A percentile compares a stretch with the other conserved stretches of the same genome.
Conservation (phyloP, 1,140 invertebrate genomes). For the Episyrphus balteatus region DNA sequence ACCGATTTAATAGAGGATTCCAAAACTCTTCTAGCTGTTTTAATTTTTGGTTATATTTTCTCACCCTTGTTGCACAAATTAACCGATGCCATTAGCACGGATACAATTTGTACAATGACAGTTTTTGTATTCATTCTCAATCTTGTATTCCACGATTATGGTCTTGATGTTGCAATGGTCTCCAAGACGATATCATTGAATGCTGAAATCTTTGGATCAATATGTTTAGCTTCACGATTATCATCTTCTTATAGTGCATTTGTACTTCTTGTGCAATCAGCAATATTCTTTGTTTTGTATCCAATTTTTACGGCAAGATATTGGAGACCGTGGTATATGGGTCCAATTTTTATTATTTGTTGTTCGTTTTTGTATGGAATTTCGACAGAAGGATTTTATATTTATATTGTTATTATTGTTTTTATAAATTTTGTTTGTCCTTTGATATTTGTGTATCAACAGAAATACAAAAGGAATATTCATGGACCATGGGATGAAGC, state of each 20-base stretch:
- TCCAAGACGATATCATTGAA: conserved; percentile 78
- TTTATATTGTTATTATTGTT: conserved; percentile 49
- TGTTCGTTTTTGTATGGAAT: conserved; percentile 41
- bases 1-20: conserved; percentile 42
- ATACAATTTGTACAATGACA: conserved; percentile 89
- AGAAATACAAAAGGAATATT: conserved; percentile 84
- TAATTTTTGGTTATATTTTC: conserved; percentile 72
- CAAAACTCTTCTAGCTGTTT: conserved; percentile 63
- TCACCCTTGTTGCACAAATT: conserved; percentile 88
- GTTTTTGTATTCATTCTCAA: conserved; percentile 79
- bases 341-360: conserved; percentile 24
- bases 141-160: conserved; percentile 87
- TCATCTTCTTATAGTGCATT: conserved; percentile 76
- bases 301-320: conserved; percentile 62
- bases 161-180: conserved; percentile 64
- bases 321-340: conserved; percentile 29
- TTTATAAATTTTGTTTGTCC: conserved; percentile 69
- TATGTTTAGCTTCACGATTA: conserved; percentile 87
- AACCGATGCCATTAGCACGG: conserved; percentile 91
- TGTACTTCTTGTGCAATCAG: conserved; percentile 72
- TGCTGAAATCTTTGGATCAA: conserved; percentile 83
- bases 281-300: conserved; percentile 78
- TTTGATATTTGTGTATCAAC: conserved; percentile 64
- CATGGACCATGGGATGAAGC: conserved; percentile 95
- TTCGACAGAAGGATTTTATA: conserved; percentile 44